Evolutionary conservation across 2,888 invertebrate genomes (phyloP), one percentile per base, ranked within the genome.

Genomic region (Arrhopalites spinosus): DNA sequence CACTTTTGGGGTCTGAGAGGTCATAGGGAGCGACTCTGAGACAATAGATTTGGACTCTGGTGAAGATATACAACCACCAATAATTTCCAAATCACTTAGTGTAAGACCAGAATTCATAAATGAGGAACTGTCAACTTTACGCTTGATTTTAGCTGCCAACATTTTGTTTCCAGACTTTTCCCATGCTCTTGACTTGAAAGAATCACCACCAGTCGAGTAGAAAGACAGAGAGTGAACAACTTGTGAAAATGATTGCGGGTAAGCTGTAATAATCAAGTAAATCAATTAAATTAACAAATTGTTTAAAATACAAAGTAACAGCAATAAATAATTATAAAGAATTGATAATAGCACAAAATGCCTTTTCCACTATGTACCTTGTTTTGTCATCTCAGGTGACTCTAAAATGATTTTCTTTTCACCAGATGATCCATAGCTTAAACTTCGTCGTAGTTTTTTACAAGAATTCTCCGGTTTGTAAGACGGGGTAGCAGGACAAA

Each of bases 141-240:
- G 79, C 36, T 79, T 80, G 56, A 81, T 78, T 73, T 77, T 77
- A 13, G 80, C 81, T 66, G 80, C 80, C 76, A 80, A 77, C 71
- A 81, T 68, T 66, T 80, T 78, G 15, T 73, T 74, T 50, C 79
- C 81, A 7, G 80, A 79, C 25, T 79, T 78, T 63, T 79, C 80
- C 80, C 81, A 80, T 0, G 79, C 79, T 20, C 78, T 56, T 0
- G 79, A 76, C 27, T 76, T 79, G 47, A 69, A 61, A 0, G 59
- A 27, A 11, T 69, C 69, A n/a, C 68, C 68, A 20, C 61, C 69
- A 1, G 68, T 69, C 0, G 74, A 74, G 43, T 74, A 74, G 30
- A 74, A 74, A 7, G 74, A 74, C 1, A 47, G 13, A 20, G 74
- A 43, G 43, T 59, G 67, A n/a, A 69, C 25, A 11, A 13, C 74